phyloP scores from a whole-genome alignment of 2,888 invertebrate genomes.

The Drosophila melanocephala region DNA sequence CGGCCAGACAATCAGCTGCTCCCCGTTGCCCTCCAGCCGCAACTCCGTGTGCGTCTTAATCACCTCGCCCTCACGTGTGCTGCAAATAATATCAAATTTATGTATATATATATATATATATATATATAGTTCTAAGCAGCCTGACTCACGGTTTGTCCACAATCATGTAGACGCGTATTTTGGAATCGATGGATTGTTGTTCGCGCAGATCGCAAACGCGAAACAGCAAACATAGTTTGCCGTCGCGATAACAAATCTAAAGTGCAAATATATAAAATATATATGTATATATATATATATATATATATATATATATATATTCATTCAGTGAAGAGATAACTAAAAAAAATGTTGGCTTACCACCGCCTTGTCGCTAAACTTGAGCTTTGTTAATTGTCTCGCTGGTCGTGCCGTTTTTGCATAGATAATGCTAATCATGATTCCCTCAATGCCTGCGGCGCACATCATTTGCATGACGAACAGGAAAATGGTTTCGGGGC shows the following conservation, averaged over 20 bases:
- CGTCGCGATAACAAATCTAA: constrained; percentile 92
- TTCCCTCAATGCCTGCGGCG: constrained; percentile 87
- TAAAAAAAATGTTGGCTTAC: constrained; percentile 84
- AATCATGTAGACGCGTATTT: constrained; percentile 88
- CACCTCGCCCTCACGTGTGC: constrained; percentile 89
- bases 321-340: background rate
- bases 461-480: constrained; percentile 93
- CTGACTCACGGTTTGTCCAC: constrained; percentile 80
- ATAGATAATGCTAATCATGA: constrained; percentile 89
- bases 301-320: background rate
- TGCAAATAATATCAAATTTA: constrained; percentile 30
- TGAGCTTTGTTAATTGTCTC: constrained; percentile 90
- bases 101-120: background rate
- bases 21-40: constrained; percentile 88
- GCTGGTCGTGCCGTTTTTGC: constrained; percentile 93
- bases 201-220: constrained; percentile 92
- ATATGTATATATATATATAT: background rate
- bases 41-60: constrained; percentile 91
- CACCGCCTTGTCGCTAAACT: constrained; percentile 92
- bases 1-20: constrained; percentile 93
- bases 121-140: background rate
- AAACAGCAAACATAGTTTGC: constrained; percentile 91
- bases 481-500: constrained; percentile 90
- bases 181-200: constrained; percentile 92
- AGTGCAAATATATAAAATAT: background rate